Base-by-base conservation (phyloP, 2,888 invertebrate species). In the Dolichomitus sp. region DNA sequence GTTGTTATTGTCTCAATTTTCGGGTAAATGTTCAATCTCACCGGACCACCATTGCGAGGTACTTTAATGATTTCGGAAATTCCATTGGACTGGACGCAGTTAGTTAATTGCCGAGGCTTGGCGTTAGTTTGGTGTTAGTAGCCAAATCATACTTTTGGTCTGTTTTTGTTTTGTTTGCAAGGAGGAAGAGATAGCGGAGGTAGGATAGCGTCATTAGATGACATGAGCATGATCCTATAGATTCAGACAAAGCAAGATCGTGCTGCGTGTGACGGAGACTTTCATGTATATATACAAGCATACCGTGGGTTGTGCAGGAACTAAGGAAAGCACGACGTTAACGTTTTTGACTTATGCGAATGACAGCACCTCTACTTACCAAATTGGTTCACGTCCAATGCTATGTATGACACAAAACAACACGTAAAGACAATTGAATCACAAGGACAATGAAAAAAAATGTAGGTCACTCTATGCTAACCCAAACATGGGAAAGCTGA, bases 321-420 rank as follows among this genome's bases (percentile, higher is more conserved):
- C 57, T 54, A 57, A 59, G 42, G 76, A 61, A 77, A 61, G 68
- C 76, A 61, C 50, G 76, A 59, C 45, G 59, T 80, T 80, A 61
- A 76, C 76, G 68, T 57, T 61, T 63, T 69, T 63, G 54, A 75
- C 66, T 80, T 50, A 63, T 63, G 80, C 80, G 83, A 84, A 86
- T 85, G 85, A 87, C 79, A 83, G 83, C 87, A 87, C 87, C 89
- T 63, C 57, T 91, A 94, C 94, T 94, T 93, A 94, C 94, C 94
- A 94, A 78, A 94, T 86, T 79, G 92, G 89, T 87, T 94, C 92
- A 87, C 91, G 92, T 93, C 94, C 94, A 90, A 94, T 90, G 92
- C 94, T 94, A 90, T 87, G 88, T 89, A 88, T 89, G 88, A 89
- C 87, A 90, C 90, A 91, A 79, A 91, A 90, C 87, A 91, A 89